A percentile compares a stretch with the other conserved stretches of the same genome.
Evolutionary conservation across 2,888 invertebrate genomes (phyloP).

Genomic region (Cosmia pyralina): DNA sequence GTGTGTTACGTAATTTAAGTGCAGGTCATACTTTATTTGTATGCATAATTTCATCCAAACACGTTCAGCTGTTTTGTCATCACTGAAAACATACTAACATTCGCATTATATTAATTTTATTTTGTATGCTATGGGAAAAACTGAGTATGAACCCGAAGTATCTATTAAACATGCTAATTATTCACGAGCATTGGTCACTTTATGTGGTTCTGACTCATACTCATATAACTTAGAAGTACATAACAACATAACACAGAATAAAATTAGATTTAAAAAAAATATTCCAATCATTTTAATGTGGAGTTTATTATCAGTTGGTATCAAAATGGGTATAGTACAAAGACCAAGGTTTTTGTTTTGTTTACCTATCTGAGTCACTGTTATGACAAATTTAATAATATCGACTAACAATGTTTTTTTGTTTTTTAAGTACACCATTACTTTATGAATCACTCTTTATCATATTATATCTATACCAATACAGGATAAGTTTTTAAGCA

Average conservation of each 20-base stretch:
- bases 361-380: conserved; percentile 35
- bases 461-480: neutral
- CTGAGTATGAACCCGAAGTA: neutral
- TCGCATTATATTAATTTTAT: neutral
- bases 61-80: neutral
- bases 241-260: no score
- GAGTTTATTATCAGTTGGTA: neutral
- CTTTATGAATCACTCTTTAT: conserved; percentile 22
- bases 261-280: neutral
- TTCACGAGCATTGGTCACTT: neutral
- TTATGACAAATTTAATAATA: conserved; percentile 32
- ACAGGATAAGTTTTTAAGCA: no score
- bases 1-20: no score
- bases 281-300: neutral
- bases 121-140: neutral
- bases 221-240: no score
- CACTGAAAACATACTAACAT: neutral
- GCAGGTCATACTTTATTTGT: neutral
- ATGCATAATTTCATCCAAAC: neutral
- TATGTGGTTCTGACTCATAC: neutral
- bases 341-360: conserved; percentile 16
- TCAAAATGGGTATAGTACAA: neutral
- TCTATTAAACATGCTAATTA: neutral
- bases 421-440: conserved; percentile 11
- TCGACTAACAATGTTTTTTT: neutral